Evolutionary conservation across 1,140 invertebrate genomes (phyloP).

Genomic region (Cotesia chilonis): DNA sequence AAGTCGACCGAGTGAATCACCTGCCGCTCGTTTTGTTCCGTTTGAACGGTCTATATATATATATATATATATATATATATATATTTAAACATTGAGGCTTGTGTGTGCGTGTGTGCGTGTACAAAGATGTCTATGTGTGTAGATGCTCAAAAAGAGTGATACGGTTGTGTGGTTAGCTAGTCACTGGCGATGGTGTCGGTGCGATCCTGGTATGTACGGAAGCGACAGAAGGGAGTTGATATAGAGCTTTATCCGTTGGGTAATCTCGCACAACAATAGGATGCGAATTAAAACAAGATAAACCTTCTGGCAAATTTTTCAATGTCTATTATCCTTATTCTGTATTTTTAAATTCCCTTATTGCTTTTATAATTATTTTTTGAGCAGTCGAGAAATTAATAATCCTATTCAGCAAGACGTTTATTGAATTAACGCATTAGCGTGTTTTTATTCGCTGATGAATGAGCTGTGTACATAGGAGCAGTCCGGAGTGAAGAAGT

Average conservation of each 20-base stretch:
- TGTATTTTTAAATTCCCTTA: not conserved
- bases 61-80: no score
- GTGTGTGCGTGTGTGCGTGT: no score
- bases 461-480: not conserved
- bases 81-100: no score
- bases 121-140: not conserved
- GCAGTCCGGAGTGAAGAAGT: no score
- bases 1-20: conserved; percentile 39
- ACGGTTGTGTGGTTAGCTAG: not conserved
- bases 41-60: not conserved
- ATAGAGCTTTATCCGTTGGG: not conserved
- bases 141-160: not conserved
- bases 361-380: not conserved
- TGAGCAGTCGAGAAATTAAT: conserved; percentile 28
- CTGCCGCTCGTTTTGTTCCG: conserved; percentile 34
- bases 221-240: conserved; percentile 13
- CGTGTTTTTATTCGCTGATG: conserved; percentile 8
- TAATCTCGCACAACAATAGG: conserved; percentile 14
- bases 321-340: no score
- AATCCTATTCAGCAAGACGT: conserved; percentile 23
- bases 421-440: conserved; percentile 35
- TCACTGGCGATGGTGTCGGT: no score
- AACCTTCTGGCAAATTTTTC: conserved; percentile 13
- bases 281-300: conserved; percentile 11
- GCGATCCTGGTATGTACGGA: not conserved